Conservation (phyloP, 2,113 vertebrate genomes). For the Spizaetus ornatus region DNA sequence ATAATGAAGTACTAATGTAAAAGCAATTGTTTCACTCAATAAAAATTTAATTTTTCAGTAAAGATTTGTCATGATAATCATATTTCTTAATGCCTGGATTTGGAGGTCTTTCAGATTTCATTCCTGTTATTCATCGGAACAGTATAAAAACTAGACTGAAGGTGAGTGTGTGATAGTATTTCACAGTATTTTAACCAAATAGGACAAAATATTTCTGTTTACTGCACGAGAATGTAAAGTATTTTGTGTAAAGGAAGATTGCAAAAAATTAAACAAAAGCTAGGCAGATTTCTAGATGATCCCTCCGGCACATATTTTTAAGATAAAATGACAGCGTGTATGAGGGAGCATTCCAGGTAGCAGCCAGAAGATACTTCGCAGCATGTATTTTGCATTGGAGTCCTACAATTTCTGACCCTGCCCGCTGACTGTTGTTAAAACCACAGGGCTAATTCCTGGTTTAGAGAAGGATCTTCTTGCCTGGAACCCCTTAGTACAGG, state of each 20-base stretch:
- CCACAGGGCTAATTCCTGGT: neutral
- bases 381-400: neutral
- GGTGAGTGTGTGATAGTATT: neutral
- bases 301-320: neutral
- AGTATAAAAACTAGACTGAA: neutral
- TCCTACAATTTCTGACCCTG: neutral
- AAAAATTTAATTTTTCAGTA: slow-evolving; percentile 53
- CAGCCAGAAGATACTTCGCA: neutral
- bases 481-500: neutral
- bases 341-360: neutral
- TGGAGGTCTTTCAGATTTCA: neutral
- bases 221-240: neutral
- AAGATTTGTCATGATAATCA: neutral
- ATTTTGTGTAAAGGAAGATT: neutral
- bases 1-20: slow-evolving; percentile 17
- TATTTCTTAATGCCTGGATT: neutral
- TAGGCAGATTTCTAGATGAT: neutral
- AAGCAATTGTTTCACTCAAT: slow-evolving; percentile 49
- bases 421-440: neutral
- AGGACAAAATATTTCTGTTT: neutral
- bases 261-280: neutral
- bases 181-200: neutral
- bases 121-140: neutral
- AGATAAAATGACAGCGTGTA: neutral
- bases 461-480: neutral